Evolutionary conservation across 2,113 vertebrate species (phyloP), one percentile per base, ranked within the genome.

Genomic region (Chauna torquata): DNA sequence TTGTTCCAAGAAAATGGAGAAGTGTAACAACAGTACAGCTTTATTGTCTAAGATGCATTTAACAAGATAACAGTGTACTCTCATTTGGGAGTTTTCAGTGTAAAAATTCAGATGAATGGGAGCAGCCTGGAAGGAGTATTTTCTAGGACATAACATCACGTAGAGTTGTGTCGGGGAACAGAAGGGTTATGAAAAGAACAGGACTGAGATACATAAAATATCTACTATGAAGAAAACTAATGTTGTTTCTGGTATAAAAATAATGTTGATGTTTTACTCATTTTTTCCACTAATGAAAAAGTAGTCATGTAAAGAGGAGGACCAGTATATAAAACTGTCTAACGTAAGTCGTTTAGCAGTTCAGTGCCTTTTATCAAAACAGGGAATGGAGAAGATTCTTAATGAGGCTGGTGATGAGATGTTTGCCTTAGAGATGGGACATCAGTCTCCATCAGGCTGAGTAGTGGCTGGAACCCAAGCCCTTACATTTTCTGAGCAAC

Each of bases 171-270:
- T 10, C 87, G 81, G 75, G 81, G n/a, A 95, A 18, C 50, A 86
- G 91, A 96, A 84, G 52, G 55, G n/a, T 94, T 78, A 91, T 94
- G 77, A 90, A 95, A 75, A 88, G 45, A 92, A 38, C 11, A 45
- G 69, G 38, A 12, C 69, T 75, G n/a, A 89, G 44, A 36, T 79
- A 36, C 54, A 65, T 89, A 54, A 95, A 87, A 7, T 52, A 34
- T 47, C 7, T 68, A n/a, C 55, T 88, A 20, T 49, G 88, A 88
- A 74, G 49, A 94, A 93, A 88, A 85, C 40, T 78, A 40, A 52
- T 92, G 74, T 79, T 94, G 50, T 57, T 95, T 91, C 38, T 82
- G 38, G 17, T 86, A 25, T 65, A 65, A 69, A 93, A 90, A 69
- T 70, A 75, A 75, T 16, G 19, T 23, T 71, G 94, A 71, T 59